Percentiles rank a stretch among this genome's conserved stretches.
phyloP scores from a whole-genome alignment of 2,113 vertebrate genomes.

The Accipiter virgatus region DNA sequence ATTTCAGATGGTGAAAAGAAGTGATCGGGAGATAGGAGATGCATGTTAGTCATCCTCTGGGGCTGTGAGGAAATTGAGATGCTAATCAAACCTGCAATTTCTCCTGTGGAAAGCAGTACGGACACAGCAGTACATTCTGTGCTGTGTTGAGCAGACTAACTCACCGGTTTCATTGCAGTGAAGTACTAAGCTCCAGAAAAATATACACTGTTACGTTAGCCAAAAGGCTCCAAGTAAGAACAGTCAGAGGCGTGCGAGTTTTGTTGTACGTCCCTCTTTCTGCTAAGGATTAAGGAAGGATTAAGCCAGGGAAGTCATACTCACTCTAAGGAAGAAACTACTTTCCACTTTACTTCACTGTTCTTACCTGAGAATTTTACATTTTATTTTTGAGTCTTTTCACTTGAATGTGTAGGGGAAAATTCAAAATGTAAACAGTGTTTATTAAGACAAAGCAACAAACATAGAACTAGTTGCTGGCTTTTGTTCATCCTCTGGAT shows the following conservation, averaged over 20 bases:
- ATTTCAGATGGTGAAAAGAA: background rate
- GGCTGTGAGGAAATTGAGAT: background rate
- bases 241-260: background rate
- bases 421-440: background rate
- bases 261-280: background rate
- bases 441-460: background rate
- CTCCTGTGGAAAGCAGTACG: background rate
- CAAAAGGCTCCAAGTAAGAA: background rate
- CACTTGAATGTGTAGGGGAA: background rate
- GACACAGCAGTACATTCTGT: background rate
- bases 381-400: background rate
- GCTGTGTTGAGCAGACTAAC: rapidly evolving
- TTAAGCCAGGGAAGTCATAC: background rate
- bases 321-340: background rate
- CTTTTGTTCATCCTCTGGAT: background rate
- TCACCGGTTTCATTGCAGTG: background rate
- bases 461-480: background rate
- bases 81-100: background rate
- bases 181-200: background rate
- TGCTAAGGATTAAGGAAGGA: background rate
- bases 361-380: background rate
- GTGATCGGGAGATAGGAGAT: no score
- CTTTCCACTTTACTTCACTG: background rate
- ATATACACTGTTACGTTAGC: rapidly evolving
- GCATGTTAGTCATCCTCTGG: background rate